Evolutionary conservation across 2,797 vertebrate genomes (phyloP), one percentile per base, ranked within the genome.

Genomic region (Dallia pectoralis): DNA sequence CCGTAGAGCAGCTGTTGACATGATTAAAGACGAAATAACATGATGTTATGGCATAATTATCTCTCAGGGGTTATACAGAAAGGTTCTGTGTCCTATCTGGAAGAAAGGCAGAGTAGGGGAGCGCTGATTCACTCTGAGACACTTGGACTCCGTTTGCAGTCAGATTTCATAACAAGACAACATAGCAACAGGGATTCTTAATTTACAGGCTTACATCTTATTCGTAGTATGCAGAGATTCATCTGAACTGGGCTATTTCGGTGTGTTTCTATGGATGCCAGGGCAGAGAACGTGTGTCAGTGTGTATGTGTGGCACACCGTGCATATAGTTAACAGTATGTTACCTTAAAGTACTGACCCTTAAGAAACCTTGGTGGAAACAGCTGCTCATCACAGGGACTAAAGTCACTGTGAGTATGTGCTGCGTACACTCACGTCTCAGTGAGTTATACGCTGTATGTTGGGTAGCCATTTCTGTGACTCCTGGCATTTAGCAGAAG

Each of bases 161-260:
- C 79, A 70, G 81, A 84, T 83, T 83, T 86, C 86, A 89, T 68
- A 93, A 94, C 92, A 93, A 83, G 88, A 67, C 84, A 89, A 85
- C 90, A 92, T 91, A 93, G 92, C 91, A 93, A 94, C 92, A 68
- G 25, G 63, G 74, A 70, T 74, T 64, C 81, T 87, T 82, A 48
- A 70, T 77, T 82, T 86, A 73, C 59, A 82, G 77, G 68, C 40
- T 44, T 44, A 44, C 86, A 77, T 82, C 87, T 79, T 61, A 30
- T 72, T 72, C 80, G 79, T 61, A 63, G 84, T 70, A 70, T 74
- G 68, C 75, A 87, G 76, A 85, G 81, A 84, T 69, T 73, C 84
- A 79, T 72, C 74, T 70, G 75, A 67, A 51, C 62, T 56, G 59
- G 71, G 70, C 69, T 76, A 74, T 85, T 84, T 83, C 56, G 33